Conservation (phyloP, 1,140 invertebrate genomes). For the Papilio glaucus region DNA sequence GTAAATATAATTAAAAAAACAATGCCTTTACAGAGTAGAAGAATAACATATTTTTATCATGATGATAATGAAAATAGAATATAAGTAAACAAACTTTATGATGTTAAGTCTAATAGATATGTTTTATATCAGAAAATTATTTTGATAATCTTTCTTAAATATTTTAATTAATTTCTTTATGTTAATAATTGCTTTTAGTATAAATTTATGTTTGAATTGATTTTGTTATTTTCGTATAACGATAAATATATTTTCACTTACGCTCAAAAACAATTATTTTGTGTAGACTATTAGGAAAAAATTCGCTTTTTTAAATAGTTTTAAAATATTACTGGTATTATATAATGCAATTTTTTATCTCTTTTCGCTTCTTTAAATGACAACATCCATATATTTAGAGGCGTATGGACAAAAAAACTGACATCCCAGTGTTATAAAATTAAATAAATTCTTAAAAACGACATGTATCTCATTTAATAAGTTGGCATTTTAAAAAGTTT, state of each 20-base stretch:
- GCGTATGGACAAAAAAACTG: background rate
- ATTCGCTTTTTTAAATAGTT: background rate
- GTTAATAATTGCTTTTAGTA: slow-evolving; percentile 31
- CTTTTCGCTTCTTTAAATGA: background rate
- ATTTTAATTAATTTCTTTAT: slow-evolving; percentile 7
- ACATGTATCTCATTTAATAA: background rate
- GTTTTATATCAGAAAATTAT: slow-evolving; percentile 14
- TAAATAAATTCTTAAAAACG: background rate
- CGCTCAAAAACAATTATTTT: slow-evolving; percentile 36
- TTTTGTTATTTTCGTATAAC: slow-evolving; percentile 50
- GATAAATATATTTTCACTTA: slow-evolving; percentile 47
- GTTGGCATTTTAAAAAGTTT: background rate
- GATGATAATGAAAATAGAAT: slow-evolving; percentile 1
- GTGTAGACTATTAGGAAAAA: slow-evolving; percentile 8
- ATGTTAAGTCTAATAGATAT: slow-evolving; percentile 21
- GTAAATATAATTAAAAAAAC: slow-evolving; percentile 46
- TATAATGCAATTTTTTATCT: slow-evolving; percentile 2
- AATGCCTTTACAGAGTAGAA: slow-evolving; percentile 22
- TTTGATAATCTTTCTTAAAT: background rate
- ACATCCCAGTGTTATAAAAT: slow-evolving; percentile 6
- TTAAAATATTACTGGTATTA: background rate
- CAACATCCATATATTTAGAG: background rate
- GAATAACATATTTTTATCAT: slow-evolving; percentile 28
- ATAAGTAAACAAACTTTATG: slow-evolving; percentile 18
- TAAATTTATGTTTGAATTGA: slow-evolving; percentile 42